Conservation (phyloP, 2,888 invertebrate species). For the Schizotus pectinicornis region DNA sequence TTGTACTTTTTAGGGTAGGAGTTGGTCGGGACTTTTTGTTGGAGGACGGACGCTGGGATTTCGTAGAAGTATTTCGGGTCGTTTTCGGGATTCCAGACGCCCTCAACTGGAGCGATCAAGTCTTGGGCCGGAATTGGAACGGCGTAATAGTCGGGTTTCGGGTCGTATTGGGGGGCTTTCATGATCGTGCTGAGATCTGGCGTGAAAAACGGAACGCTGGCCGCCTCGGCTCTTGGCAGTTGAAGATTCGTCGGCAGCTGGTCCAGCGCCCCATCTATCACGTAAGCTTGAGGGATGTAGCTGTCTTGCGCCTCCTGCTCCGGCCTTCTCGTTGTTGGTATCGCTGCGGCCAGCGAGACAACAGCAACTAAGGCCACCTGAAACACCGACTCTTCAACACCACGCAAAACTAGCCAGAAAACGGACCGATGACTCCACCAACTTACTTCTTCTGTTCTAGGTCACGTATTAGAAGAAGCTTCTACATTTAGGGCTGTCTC, state of each 20-base stretch:
- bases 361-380: conserved; percentile 20
- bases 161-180: conserved; percentile 43
- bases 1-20: conserved; percentile 67
- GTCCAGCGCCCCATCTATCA: conserved; percentile 26
- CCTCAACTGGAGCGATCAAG: conserved; percentile 57
- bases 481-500: too few species aligned
- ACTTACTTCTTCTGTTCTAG: too few species aligned
- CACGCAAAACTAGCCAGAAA: background rate
- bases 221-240: conserved; percentile 46
- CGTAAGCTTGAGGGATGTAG: conserved; percentile 30
- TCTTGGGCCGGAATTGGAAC: conserved; percentile 58
- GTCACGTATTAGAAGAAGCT: too few species aligned
- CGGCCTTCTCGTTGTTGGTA: conserved; percentile 23
- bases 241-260: conserved; percentile 44
- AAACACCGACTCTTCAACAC: background rate
- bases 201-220: conserved; percentile 49
- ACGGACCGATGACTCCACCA: too few species aligned
- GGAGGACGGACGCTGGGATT: conserved; percentile 54
- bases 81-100: conserved; percentile 56
- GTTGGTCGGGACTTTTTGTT: conserved; percentile 61
- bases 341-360: conserved; percentile 17
- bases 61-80: conserved; percentile 54
- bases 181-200: conserved; percentile 45
- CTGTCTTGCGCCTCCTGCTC: conserved; percentile 26
- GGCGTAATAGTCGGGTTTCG: conserved; percentile 41